Evolutionary conservation across 2,113 vertebrate species (phyloP).

Genomic region (Corvus moneduloides): DNA sequence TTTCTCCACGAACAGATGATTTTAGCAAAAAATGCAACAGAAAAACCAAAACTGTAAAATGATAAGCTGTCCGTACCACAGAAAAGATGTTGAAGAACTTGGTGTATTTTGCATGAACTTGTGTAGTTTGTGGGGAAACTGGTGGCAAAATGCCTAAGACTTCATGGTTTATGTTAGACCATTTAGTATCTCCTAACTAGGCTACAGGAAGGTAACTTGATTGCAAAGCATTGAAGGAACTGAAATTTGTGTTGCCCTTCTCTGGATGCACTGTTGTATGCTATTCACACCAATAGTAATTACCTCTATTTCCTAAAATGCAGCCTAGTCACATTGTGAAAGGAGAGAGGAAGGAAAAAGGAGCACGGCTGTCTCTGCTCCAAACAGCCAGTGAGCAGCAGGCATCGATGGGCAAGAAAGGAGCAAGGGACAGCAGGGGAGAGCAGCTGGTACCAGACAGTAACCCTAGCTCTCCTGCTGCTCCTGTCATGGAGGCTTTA

Average conservation of each 20-base stretch:
- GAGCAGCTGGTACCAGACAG: neutral
- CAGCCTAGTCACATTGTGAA: too few species aligned
- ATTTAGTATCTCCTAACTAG: neutral
- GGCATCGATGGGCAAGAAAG: too few species aligned
- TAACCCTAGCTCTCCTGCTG: neutral
- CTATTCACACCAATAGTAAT: neutral
- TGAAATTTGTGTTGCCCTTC: neutral
- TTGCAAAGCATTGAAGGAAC: neutral
- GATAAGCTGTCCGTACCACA: neutral
- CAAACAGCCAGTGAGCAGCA: neutral
- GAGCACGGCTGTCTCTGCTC: neutral
- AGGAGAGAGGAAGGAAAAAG: neutral
- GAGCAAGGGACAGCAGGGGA: neutral
- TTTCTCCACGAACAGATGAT: too few species aligned
- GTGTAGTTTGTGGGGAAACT: neutral
- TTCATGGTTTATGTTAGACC: neutral
- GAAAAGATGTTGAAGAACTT: neutral
- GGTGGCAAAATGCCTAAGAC: neutral
- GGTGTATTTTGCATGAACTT: neutral
- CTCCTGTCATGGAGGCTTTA: neutral
- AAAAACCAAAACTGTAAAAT: neutral
- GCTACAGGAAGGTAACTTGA: neutral
- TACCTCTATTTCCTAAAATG: neutral
- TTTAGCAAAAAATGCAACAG: too few species aligned
- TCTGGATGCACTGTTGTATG: neutral